Evolutionary conservation across 2,797 vertebrate species (phyloP).

Genomic region (Graptemys geographica): DNA sequence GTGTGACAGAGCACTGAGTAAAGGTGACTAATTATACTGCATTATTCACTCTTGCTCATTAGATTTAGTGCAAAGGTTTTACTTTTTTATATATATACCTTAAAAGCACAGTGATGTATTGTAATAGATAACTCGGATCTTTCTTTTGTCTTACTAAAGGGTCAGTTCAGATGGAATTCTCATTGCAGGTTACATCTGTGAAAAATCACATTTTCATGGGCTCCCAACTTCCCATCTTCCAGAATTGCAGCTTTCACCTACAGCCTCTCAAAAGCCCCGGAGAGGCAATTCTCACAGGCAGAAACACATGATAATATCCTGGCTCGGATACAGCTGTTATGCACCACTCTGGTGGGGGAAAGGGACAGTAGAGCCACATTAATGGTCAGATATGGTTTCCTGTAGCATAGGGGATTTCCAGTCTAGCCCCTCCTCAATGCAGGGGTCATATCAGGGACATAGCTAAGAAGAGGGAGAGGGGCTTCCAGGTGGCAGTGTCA

Average conservation of each 20-base stretch:
- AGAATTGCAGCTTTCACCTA: constrained; percentile 8
- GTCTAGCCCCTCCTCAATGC: neutral
- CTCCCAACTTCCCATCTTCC: neutral
- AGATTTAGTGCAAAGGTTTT: constrained; percentile 65
- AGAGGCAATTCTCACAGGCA: neutral
- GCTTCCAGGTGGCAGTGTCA: neutral
- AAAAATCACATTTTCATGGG: neutral
- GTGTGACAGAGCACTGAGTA: constrained; percentile 64
- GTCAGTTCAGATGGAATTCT: constrained; percentile 33
- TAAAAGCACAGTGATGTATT: constrained; percentile 44
- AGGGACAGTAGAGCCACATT: neutral
- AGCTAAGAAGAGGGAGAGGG: neutral
- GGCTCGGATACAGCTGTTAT: neutral
- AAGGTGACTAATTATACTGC: constrained; percentile 73
- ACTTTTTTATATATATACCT: constrained; percentile 65
- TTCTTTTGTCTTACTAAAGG: constrained; percentile 64
- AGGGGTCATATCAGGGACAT: neutral
- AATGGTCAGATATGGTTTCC: neutral
- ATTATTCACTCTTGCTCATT: constrained; percentile 75
- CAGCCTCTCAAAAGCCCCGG: neutral
- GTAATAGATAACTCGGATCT: constrained; percentile 59
- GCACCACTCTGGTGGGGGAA: neutral
- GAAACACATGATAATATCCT: neutral
- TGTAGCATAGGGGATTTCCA: neutral
- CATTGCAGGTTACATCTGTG: neutral